These are phyloP conservation scores for Litocranius walleri DNA, from an alignment of 2,113 vertebrate genomes.

Conservation along the genomic window DNA sequence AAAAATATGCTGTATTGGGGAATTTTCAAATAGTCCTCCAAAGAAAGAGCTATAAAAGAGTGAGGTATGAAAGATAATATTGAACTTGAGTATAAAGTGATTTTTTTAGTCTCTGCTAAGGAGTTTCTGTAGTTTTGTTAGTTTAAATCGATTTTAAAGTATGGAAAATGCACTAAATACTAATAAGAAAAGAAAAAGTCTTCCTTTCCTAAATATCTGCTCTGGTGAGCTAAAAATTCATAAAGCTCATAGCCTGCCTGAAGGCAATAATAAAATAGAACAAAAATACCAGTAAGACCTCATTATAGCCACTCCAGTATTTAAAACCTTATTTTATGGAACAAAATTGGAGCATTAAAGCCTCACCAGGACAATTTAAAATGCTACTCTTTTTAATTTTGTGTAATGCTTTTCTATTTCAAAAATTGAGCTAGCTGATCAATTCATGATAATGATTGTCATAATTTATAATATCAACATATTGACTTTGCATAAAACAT, in stretches of 20 bases:
- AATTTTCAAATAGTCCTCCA: background rate
- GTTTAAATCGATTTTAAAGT: slow-evolving; percentile 43
- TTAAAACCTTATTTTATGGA: slow-evolving; percentile 64
- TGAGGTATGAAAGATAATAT: background rate
- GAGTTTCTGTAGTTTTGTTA: background rate
- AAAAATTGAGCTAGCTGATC: slow-evolving; percentile 71
- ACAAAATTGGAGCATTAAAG: slow-evolving; percentile 68
- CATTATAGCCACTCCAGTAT: slow-evolving; percentile 60
- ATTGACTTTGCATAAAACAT: slow-evolving; percentile 49
- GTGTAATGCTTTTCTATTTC: slow-evolving; percentile 72
- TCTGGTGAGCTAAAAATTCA: slow-evolving; percentile 45
- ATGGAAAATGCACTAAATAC: slow-evolving; percentile 10
- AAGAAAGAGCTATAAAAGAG: background rate
- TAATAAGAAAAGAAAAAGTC: slow-evolving; percentile 4
- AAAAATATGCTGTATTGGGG: background rate
- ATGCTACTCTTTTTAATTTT: slow-evolving; percentile 72
- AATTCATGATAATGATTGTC: slow-evolving; percentile 58
- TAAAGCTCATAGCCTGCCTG: slow-evolving; percentile 48
- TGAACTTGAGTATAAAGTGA: background rate
- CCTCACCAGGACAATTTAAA: slow-evolving; percentile 68
- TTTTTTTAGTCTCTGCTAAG: background rate
- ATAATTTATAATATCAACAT: slow-evolving; percentile 70
- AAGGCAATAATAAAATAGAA: slow-evolving; percentile 68
- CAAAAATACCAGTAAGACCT: slow-evolving; percentile 47
- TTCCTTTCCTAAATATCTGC: slow-evolving; percentile 36